phyloP scores from a whole-genome alignment of 2,113 vertebrate species.

The Crypturellus undulatus region DNA sequence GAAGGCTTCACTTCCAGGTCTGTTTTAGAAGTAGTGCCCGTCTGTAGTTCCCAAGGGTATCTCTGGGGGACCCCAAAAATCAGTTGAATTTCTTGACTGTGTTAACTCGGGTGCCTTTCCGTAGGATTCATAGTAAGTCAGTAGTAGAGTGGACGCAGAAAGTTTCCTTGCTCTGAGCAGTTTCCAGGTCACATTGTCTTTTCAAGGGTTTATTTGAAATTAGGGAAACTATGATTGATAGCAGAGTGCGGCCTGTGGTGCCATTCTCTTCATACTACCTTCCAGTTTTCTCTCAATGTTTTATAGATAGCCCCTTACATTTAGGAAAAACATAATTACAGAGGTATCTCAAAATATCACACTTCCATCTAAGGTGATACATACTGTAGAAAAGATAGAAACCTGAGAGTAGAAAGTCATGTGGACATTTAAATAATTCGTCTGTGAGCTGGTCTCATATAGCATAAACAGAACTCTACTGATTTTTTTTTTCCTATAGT shows the following conservation, averaged over 20 bases:
- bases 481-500: neutral
- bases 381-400: neutral
- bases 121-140: neutral
- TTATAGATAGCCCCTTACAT: neutral
- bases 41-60: neutral
- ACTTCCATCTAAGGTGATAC: neutral
- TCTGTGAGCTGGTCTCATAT: neutral
- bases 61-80: neutral
- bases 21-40: neutral
- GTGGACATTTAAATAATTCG: neutral
- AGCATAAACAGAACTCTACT: neutral
- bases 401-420: neutral
- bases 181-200: neutral
- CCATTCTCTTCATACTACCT: neutral
- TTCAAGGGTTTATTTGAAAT: conserved; percentile 4
- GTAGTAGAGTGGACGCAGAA: neutral
- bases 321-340: neutral
- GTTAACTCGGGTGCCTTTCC: neutral
- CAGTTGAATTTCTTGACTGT: neutral
- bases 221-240: conserved; percentile 7
- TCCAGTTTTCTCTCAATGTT: conserved; percentile 1
- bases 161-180: neutral
- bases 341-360: neutral
- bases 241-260: neutral
- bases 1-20: neutral